These are phyloP conservation scores for Cheilosia variabilis DNA, from an alignment of 2,888 invertebrate genomes.

Conservation along the genomic window DNA sequence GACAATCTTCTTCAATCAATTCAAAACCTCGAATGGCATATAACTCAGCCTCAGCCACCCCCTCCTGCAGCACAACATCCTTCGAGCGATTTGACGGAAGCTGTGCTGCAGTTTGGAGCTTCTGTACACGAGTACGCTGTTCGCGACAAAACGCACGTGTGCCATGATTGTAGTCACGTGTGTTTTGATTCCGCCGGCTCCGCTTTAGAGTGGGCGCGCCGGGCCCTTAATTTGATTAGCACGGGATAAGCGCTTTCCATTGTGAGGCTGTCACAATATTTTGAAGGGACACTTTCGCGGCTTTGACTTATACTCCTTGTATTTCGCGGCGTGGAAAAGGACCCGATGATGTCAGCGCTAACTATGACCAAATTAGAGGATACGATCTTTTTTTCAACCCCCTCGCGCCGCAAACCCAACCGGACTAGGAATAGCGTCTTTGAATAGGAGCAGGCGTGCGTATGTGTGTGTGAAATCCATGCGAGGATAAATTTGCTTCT, in stretches of 20 bases:
- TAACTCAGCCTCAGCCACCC: constrained; percentile 9
- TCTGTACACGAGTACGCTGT: neutral
- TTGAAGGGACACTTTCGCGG: constrained; percentile 53
- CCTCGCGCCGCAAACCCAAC: neutral
- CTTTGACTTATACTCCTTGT: constrained; percentile 22
- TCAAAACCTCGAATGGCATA: constrained; percentile 66
- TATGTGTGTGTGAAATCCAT: constrained; percentile 18
- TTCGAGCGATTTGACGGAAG: constrained; percentile 48
- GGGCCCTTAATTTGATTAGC: constrained; percentile 71
- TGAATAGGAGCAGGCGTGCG: neutral
- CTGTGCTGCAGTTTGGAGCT: constrained; percentile 66
- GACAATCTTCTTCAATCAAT: constrained; percentile 73
- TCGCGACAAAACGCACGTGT: constrained; percentile 71
- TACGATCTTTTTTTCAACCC: constrained; percentile 6
- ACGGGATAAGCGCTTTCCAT: constrained; percentile 64
- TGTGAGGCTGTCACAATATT: constrained; percentile 73
- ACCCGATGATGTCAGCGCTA: constrained; percentile 9
- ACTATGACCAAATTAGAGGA: constrained; percentile 43
- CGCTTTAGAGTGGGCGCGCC: constrained; percentile 33
- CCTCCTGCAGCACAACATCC: neutral
- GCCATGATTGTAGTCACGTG: constrained; percentile 84
- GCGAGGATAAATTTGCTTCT: constrained; percentile 71
- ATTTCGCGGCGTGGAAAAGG: neutral
- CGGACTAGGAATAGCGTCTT: neutral
- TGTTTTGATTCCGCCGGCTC: constrained; percentile 82